These are phyloP conservation scores for Chrysochloris asiatica DNA, from an alignment of 2,113 vertebrate genomes.

Conservation along the genomic window DNA sequence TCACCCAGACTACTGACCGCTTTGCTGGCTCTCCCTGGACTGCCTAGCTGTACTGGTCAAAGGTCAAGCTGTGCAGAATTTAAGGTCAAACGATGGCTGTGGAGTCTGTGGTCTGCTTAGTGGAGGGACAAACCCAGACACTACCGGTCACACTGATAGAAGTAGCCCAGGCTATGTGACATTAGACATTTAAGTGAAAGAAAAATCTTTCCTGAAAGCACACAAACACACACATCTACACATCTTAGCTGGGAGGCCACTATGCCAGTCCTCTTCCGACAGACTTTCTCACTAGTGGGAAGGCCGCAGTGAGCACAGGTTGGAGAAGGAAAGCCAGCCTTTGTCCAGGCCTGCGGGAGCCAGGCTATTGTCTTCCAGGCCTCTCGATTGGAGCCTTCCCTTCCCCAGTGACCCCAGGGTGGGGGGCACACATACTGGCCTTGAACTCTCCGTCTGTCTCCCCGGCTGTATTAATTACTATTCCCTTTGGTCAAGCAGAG, in stretches of 20 bases:
- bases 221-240: background rate
- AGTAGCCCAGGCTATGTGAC: accelerated
- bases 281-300: background rate
- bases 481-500: conserved; percentile 81
- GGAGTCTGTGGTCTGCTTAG: background rate
- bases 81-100: accelerated
- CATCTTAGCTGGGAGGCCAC: background rate
- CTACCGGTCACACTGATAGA: background rate
- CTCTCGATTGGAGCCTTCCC: background rate
- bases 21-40: background rate
- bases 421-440: conserved; percentile 79
- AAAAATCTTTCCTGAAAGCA: background rate
- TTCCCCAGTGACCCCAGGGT: conserved; percentile 76
- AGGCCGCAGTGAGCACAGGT: conserved; percentile 40
- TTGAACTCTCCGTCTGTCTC: conserved; percentile 84
- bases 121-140: background rate
- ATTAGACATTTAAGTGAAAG: background rate
- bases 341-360: conserved; percentile 59
- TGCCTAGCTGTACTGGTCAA: accelerated
- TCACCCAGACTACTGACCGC: background rate
- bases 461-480: conserved; percentile 86
- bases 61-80: background rate
- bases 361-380: conserved; percentile 63
- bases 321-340: background rate
- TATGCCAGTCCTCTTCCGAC: background rate